phyloP scores from a whole-genome alignment of 2,113 vertebrate species.

The Onychorhynchus coronatus region DNA sequence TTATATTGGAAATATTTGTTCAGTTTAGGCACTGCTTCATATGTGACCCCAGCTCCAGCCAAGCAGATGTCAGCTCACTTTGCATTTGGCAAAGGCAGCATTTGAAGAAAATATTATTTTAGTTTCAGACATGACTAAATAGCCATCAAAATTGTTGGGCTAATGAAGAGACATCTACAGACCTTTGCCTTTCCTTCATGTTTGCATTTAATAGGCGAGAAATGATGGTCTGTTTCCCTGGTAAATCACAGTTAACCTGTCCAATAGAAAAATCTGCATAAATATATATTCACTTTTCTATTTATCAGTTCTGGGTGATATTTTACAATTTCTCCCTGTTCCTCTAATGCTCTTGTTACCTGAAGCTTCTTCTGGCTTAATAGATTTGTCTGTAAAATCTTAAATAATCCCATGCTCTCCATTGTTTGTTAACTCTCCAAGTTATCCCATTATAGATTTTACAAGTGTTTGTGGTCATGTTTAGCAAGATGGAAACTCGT shows the following conservation, averaged over 20 bases:
- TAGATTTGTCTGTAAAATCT: neutral
- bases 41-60: constrained; percentile 43
- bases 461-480: neutral
- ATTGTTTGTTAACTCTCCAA: neutral
- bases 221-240: neutral
- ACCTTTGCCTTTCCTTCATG: neutral
- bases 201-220: neutral
- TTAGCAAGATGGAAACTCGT: neutral
- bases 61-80: constrained; percentile 55
- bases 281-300: neutral
- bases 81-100: constrained; percentile 37
- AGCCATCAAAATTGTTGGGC: neutral
- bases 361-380: neutral
- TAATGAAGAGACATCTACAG: neutral
- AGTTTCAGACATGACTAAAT: constrained; percentile 47
- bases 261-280: neutral
- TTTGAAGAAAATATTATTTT: constrained; percentile 56
- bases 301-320: neutral
- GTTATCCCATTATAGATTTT: neutral
- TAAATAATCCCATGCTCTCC: neutral
- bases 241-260: neutral
- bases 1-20: constrained; percentile 67
- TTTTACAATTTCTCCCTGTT: neutral
- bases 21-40: constrained; percentile 37
- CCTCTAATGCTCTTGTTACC: neutral